Evolutionary conservation across 2,797 vertebrate species (phyloP), one percentile per base, ranked within the genome.

Genomic region (Myotis daubentonii): DNA sequence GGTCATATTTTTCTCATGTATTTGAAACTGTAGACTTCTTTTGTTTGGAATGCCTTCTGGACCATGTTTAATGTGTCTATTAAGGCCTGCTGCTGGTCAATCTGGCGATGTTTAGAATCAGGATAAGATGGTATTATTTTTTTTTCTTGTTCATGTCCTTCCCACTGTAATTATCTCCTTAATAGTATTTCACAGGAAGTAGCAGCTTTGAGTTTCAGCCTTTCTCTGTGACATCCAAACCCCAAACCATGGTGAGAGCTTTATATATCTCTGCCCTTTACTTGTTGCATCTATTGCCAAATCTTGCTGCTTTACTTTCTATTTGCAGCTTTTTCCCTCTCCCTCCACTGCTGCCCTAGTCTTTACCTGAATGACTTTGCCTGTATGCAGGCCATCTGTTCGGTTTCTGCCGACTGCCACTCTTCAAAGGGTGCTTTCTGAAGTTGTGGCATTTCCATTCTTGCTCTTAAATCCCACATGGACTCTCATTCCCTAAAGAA

Each of bases 221-320:
- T 90, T 95, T 91, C 33, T 85, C 28, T 92, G 66, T 88, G 74
- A 88, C 70, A 94, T 88, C 17, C 51, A 96, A 81, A 81, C 25
- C 38, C 10, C 44, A 89, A 47, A 41, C 44, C 36, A 30, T 10
- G 47, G 22, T 0, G 5, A 80, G 25, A 82, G 36, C 44, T 93
- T 89, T 70, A 84, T 75, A 38, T 74, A 44, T 79, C 72, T 70
- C 53, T 95, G 55, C 74, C 49, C 38, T 95, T 94, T 86, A n/a
- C 65, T 49, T 41, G 41, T 83, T 57, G 44, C 12, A 78, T 47
- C 0, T 12, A 81, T 70, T 86, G 83, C 80, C 72, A 44, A 47
- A 76, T 94, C 82, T 95, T 41, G 3, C 65, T 70, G 71, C 41
- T 92, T 92, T 36, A 1, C 71, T 97, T 94, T 94, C 74, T 25